Evolutionary conservation across 2,113 vertebrate species (phyloP), one percentile per base, ranked within the genome.

Genomic region (Smithornis capensis): DNA sequence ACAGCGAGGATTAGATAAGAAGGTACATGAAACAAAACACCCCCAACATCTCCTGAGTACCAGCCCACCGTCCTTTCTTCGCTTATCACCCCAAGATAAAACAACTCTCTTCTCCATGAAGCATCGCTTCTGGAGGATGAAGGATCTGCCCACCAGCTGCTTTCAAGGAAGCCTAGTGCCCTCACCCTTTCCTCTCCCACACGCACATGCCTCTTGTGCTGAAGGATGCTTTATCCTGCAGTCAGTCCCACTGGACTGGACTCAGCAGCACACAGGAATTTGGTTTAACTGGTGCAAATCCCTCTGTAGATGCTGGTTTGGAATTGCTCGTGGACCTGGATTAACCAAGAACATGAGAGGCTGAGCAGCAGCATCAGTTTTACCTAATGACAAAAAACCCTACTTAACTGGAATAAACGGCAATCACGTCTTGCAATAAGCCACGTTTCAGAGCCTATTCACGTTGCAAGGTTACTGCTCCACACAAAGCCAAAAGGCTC

Each of bases 111-210:
- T 38, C 63, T 47, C 55, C 60, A 50, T 74, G 44, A 69, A 23
- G 23, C 45, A 8, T 2, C 0, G 0, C 33, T 33, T n/a, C 49
- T 3, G 1, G 29, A 67, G 38, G 57, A 42, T 2, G 21, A 21
- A 6, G 0, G 4, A 4, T 37, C 83, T 84, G 77, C 49, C 50
- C 63, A 7, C 19, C 45, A 45, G 77, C 56, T 44, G 57, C 75
- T n/a, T 8, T 4, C 0, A 0, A 71, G 52, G 67, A 52, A 82
- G 74, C n/a, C 0, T 5, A 69, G 62, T 25, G 28, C 27, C 60
- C 59, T 67, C 59, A 33, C 25, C 62, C 56, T 31, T 60, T 55
- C 68, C 55, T 68, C 45, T 74, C 40, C 38, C n/a, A 18, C 59
- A 52, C 1, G 0, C 65, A 55, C 70, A 9, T 0, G 8, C 38